Evolutionary conservation across 1,140 invertebrate genomes (phyloP), one percentile per base, ranked within the genome.

Genomic region (Heliconius eleuchia): DNA sequence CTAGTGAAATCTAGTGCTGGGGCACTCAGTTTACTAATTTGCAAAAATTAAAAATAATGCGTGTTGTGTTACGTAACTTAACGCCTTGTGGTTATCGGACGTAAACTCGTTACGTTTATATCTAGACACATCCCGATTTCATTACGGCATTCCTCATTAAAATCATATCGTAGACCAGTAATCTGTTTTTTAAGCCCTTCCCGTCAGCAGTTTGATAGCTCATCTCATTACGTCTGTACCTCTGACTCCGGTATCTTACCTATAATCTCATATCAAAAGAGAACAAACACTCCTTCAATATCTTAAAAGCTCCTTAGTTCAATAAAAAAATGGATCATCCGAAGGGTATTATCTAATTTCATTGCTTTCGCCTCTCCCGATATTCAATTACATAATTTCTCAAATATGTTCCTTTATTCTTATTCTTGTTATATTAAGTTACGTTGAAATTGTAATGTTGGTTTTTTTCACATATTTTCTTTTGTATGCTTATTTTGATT

Each of bases 261-360:
- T 57, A 19, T 23, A 57, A 66, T 66, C 60, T 66, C 60, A 66
- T 66, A 66, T 66, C n/a, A 27, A 27, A 66, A 66, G 13, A 30
- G 60, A 66, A 66, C 60, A 66, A 66, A 66, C 23, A 66, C 60
- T 66, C n/a, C n/a, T 66, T 66, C 11, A 66, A 66, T 66, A 66
- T 66, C 23, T 13, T 66, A 66, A 66, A 30, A 30, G 60, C 60
- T 23, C n/a, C 57, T 66, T 66, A 66, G 60, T 66, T 66, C 60
- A 66, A 66, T 66, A 11, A 30, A 66, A 66, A 66, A 66, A 27
- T 66, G 60, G 60, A 66, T 66, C 60, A 66, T 27, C 60, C 60
- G 60, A 66, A 66, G 3, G 60, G 60, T 66, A 27, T 27, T 66
- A 66, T 66, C 60, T 66, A 66, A 66, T 66, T 27, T 66, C 30